phyloP scores from a whole-genome alignment of 2,888 invertebrate species.

The Isoperla grammatica region DNA sequence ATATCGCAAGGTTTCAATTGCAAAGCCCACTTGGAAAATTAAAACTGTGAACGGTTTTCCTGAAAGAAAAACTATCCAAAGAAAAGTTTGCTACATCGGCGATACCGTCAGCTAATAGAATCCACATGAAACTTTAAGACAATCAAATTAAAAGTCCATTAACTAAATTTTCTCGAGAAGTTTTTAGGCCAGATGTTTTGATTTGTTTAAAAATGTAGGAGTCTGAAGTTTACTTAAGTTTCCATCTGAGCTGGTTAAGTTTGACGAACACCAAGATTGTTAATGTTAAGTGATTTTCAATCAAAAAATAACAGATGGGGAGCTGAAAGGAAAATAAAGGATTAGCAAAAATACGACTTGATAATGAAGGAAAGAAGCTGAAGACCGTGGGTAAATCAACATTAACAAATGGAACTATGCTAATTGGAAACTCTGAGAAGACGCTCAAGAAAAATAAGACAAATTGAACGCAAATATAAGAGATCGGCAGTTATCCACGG shows the following conservation, averaged over 20 bases:
- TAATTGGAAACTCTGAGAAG: not conserved
- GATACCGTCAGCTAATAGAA: conserved; percentile 6
- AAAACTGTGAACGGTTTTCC: no score
- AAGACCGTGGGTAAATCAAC: conserved; percentile 6
- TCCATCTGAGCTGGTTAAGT: not conserved
- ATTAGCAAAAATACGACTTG: conserved; percentile 21
- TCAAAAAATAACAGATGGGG: conserved; percentile 25
- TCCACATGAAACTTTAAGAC: not conserved
- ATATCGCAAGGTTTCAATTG: no score
- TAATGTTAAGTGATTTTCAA: conserved; percentile 18
- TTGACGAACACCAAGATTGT: not conserved
- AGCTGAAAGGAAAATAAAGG: conserved; percentile 18
- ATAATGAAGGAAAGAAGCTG: conserved; percentile 11
- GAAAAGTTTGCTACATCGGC: conserved; percentile 13
- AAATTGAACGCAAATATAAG: conserved; percentile 18
- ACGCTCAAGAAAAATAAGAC: conserved; percentile 12
- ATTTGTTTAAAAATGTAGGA: conserved; percentile 14
- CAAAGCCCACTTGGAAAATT: no score
- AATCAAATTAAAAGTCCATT: conserved; percentile 11
- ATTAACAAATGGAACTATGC: conserved; percentile 14
- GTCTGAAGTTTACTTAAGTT: conserved; percentile 12
- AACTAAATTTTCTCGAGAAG: not conserved
- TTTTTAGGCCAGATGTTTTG: conserved; percentile 5
- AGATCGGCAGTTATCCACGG: not conserved
- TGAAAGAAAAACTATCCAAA: not conserved